phyloP scores from a whole-genome alignment of 64 coral and sea anemone genomes.

The Hydrozoanthus tunicans region DNA sequence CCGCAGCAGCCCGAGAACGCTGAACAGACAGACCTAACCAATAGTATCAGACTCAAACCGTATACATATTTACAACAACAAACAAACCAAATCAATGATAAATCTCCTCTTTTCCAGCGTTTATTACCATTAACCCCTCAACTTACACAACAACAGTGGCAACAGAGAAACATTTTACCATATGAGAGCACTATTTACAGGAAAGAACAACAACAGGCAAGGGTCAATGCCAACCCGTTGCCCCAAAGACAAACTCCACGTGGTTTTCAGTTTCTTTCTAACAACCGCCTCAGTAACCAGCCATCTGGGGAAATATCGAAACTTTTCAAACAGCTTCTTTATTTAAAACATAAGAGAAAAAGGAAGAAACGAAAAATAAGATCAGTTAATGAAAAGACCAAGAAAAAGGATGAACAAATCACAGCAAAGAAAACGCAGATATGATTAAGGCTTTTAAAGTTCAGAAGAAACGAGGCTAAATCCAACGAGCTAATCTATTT shows the following conservation, averaged over 20 bases:
- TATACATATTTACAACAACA: not conserved
- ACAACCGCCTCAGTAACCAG: not conserved
- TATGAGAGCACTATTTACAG: not conserved
- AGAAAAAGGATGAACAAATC: not conserved
- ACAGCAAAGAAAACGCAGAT: not conserved
- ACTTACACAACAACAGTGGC: not conserved
- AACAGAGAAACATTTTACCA: not conserved
- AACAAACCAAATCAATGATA: constrained; percentile 9
- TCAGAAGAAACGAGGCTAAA: too few relatives aligned
- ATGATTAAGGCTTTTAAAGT: too few relatives aligned
- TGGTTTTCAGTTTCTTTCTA: not conserved
- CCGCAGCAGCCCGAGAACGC: not conserved
- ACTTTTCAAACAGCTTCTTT: constrained; percentile 13
- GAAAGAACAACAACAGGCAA: not conserved
- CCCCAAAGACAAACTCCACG: not conserved
- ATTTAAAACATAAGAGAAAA: constrained; percentile 47
- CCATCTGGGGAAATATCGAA: not conserved
- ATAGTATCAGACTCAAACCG: not conserved
- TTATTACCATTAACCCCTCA: not conserved
- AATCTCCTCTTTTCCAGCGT: not conserved
- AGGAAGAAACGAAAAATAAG: constrained; percentile 20
- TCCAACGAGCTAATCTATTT: too few relatives aligned
- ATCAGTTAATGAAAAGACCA: not conserved
- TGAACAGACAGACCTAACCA: not conserved
- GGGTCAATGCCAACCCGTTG: not conserved